Evolutionary conservation across 1,140 invertebrate genomes (phyloP).

Genomic region (Sarcophaga bullata): DNA sequence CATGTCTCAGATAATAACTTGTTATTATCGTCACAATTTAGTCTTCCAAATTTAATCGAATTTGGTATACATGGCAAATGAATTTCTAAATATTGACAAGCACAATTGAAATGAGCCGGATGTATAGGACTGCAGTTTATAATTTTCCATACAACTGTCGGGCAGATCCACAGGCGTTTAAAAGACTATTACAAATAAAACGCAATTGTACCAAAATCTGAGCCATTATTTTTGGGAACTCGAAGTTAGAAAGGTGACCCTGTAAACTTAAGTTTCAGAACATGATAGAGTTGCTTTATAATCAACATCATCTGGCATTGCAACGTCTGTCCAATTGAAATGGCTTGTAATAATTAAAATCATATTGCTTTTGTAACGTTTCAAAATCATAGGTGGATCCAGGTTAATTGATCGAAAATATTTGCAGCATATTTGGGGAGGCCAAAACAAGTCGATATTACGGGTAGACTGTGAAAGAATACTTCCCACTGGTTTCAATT

Average conservation of each 20-base stretch:
- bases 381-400: conserved; percentile 58
- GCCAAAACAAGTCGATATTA: conserved; percentile 57
- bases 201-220: conserved; percentile 49
- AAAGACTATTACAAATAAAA: conserved; percentile 54
- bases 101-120: not conserved
- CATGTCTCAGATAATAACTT: conserved; percentile 45
- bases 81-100: not conserved
- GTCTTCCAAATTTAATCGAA: conserved; percentile 50
- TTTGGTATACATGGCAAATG: conserved; percentile 55
- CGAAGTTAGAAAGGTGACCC: conserved; percentile 52
- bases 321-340: conserved; percentile 51
- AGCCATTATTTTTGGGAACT: conserved; percentile 44
- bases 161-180: conserved; percentile 50
- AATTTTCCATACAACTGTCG: conserved; percentile 45
- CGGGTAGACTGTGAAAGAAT: conserved; percentile 54
- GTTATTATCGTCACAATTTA: conserved; percentile 55
- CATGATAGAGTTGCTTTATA: conserved; percentile 44
- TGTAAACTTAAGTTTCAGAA: conserved; percentile 50
- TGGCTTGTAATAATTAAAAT: conserved; percentile 50
- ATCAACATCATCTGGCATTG: conserved; percentile 41
- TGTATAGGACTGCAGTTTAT: not conserved
- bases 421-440: conserved; percentile 46
- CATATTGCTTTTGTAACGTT: conserved; percentile 52
- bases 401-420: conserved; percentile 56
- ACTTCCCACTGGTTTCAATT: conserved; percentile 51